Evolutionary conservation across 92 coral and sea anemone species (phyloP), one percentile per base, ranked within the genome.

Genomic region (Zoanthus sociatus): DNA sequence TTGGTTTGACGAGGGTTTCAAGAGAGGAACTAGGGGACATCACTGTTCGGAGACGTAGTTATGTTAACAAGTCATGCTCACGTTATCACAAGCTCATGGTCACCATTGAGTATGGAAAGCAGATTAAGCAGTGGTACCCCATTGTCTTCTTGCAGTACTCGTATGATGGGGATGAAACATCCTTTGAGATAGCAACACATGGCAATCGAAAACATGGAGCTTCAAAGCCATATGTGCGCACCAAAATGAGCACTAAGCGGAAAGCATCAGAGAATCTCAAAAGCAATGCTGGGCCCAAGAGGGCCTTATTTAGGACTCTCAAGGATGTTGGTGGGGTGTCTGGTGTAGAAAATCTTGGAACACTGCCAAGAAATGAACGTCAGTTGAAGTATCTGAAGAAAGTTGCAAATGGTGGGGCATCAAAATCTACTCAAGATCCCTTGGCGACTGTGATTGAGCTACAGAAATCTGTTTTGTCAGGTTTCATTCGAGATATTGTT

Each of bases 321-420:
- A 93, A 93, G 60, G 91, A 93, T 50, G 92, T 76, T 20, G 94
- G 96, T 16, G 94, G 96, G 13, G 87, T 93, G 6, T 74, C 72
- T 37, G 89, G 75, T 7, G 89, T 86, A 4, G 87, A 79, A n/a
- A 93, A 92, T 70, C 18, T 11, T 6, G 20, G 90, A 3, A 55
- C 92, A 26, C 26, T 26, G 26, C 26, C 26, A 26, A 26, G 26
- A 26, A 26, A 26, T 26, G 26, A 26, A 26, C 0, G 26, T 26
- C 26, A 26, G 26, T 26, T 26, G 26, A 26, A 26, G 26, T 26
- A 26, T 26, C 26, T 26, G 26, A 26, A 26, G 26, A 26, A 26
- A 26, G 26, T 26, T 26, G 26, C 26, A 26, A 0, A 26, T 26
- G 26, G 26, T 26, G 26, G 26, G 26, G 26, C 26, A 26, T 26